A percentile compares a stretch with the other conserved stretches of the same genome.
Evolutionary conservation across 2,888 invertebrate species (phyloP).

Genomic region (Eurytoma californica): DNA sequence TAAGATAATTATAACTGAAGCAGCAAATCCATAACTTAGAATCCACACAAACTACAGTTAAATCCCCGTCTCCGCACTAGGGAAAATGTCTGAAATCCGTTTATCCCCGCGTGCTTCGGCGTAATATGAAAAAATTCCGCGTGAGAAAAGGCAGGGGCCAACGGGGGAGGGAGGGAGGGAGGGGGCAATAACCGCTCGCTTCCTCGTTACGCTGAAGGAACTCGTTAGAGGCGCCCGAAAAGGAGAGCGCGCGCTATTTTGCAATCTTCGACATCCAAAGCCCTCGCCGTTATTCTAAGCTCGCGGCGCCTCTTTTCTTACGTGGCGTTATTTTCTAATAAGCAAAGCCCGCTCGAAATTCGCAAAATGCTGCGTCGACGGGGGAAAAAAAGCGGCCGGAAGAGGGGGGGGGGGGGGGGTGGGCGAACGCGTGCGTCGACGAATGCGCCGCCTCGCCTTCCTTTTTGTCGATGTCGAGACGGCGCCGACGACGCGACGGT

Average conservation of each 20-base stretch:
- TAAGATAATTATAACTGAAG: too few relatives aligned
- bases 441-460: conserved; percentile 13
- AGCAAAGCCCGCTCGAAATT: conserved; percentile 37
- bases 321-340: conserved; percentile 52
- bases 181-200: not conserved
- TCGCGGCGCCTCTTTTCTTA: conserved; percentile 29
- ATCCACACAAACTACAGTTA: not conserved
- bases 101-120: too few relatives aligned
- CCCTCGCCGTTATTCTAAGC: conserved; percentile 45
- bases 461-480: not conserved
- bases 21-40: too few relatives aligned
- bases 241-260: conserved; percentile 17
- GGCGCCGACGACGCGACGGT: not conserved
- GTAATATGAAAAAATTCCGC: not conserved
- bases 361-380: conserved; percentile 43
- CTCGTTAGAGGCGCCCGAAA: conserved; percentile 16
- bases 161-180: not conserved
- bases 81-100: too few relatives aligned
- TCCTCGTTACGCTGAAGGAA: not conserved
- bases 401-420: not conserved
- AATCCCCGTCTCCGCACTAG: not conserved
- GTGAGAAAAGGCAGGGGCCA: not conserved
- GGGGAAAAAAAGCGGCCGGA: conserved; percentile 2
- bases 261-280: conserved; percentile 38
- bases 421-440: conserved; percentile 10